Percentiles rank a stretch among this genome's conserved stretches.
These are phyloP conservation scores for Lepidurus arcticus DNA, from an alignment of 1,140 invertebrate genomes.

Conservation along the genomic window DNA sequence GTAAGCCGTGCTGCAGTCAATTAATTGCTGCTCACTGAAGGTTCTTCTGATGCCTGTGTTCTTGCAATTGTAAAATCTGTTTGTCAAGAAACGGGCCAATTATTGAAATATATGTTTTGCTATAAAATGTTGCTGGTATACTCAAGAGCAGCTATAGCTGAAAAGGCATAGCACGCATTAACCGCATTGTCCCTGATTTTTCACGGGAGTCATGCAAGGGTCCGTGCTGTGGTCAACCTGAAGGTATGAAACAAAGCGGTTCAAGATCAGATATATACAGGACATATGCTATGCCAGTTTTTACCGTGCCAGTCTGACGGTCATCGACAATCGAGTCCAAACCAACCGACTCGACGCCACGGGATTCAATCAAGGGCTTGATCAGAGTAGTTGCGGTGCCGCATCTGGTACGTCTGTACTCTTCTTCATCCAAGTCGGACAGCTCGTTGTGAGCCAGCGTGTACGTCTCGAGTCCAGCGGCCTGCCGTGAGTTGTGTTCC, in stretches of 20 bases:
- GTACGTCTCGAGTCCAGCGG: neutral
- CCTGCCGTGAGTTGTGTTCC: conserved; percentile 13
- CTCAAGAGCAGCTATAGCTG: conserved; percentile 38
- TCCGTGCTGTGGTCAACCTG: conserved; percentile 46
- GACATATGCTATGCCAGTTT: neutral
- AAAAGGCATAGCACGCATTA: conserved; percentile 47
- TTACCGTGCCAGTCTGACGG: neutral
- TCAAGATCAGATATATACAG: neutral
- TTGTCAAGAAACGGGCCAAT: neutral
- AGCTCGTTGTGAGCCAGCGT: conserved; percentile 20
- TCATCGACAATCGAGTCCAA: neutral
- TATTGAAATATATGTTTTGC: conserved; percentile 33
- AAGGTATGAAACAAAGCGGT: neutral
- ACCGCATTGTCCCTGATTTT: conserved; percentile 45
- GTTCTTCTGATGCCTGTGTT: neutral
- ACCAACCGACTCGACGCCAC: no score
- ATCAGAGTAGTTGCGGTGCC: neutral
- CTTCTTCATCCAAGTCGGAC: neutral
- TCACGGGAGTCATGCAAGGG: conserved; percentile 47
- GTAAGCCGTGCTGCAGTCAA: conserved; percentile 53
- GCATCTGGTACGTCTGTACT: neutral
- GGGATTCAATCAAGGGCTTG: neutral
- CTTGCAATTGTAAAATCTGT: neutral
- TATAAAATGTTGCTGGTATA: conserved; percentile 37
- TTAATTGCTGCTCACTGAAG: conserved; percentile 56